Evolutionary conservation across 2,888 invertebrate genomes (phyloP).

Genomic region (Caradrina clavipalpis): DNA sequence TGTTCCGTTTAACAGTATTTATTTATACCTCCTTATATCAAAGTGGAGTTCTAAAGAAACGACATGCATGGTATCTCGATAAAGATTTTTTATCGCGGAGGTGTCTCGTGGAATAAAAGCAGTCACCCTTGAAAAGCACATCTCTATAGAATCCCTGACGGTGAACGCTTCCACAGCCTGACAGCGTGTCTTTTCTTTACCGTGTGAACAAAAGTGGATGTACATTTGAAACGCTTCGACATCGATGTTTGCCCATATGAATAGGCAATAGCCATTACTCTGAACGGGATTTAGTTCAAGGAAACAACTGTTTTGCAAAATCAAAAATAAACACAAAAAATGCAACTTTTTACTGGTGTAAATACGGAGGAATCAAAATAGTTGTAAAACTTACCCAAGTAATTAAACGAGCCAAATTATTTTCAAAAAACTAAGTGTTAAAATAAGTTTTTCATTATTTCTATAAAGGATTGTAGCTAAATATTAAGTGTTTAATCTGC

Average conservation of each 20-base stretch:
- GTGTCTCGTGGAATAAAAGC: slow-evolving; percentile 51
- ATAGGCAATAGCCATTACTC: slow-evolving; percentile 17
- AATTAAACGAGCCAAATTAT: too few relatives aligned
- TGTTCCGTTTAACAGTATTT: slow-evolving; percentile 7
- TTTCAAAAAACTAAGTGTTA: too few relatives aligned
- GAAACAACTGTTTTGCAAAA: neutral
- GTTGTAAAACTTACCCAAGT: too few relatives aligned
- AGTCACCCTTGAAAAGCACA: slow-evolving; percentile 55
- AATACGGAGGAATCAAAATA: neutral
- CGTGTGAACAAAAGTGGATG: slow-evolving; percentile 70
- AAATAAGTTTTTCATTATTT: too few relatives aligned
- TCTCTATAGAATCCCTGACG: slow-evolving; percentile 43
- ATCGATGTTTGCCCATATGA: slow-evolving; percentile 13
- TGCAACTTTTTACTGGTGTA: neutral
- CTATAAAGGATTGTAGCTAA: too few relatives aligned
- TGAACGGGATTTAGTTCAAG: neutral
- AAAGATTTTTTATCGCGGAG: slow-evolving; percentile 47
- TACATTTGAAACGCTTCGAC: slow-evolving; percentile 48
- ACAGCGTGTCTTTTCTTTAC: slow-evolving; percentile 70
- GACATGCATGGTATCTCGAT: slow-evolving; percentile 41
- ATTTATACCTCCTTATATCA: neutral
- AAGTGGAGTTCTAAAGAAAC: slow-evolving; percentile 40
- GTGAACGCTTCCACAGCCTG: slow-evolving; percentile 54
- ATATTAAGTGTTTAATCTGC: too few relatives aligned
- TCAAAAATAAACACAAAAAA: too few relatives aligned